Base-by-base conservation (phyloP, 2,113 vertebrate genomes). In the sheep (Ovis aries) region DNA sequence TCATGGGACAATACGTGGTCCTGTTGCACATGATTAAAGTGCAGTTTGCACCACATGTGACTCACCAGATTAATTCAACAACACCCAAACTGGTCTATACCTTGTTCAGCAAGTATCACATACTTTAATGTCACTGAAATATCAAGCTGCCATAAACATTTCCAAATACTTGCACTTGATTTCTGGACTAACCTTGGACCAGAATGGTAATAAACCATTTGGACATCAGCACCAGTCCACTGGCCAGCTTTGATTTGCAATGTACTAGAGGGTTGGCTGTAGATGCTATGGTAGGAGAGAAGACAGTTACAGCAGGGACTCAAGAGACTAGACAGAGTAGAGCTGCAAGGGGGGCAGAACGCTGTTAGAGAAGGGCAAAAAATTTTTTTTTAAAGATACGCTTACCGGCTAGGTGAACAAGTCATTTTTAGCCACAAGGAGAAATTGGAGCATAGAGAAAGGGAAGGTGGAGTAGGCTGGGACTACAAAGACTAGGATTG, bases 11-110 rank as follows among this genome's bases (percentile, higher is more conserved):
- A 45, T 43, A 94, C 59, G 11, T 78, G 7, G 29, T 74, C 81
- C 36, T 62, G 14, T 60, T 91, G n/a, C 29, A 84, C 27, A 5
- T 15, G 27, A 74, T 33, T 64, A 92, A 50, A 71, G 88, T 95
- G 50, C 5, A 52, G 11, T 71, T 94, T 95, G 52, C 8, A 15
- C 17, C 78, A 86, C 33, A 17, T 78, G 23, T 96, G 94, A 97
- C 86, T 98, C 97, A 96, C 59, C 53, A 36, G 11, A 16, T 25
- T 60, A 91, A 94, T 60, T 92, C 96, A 93, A 3, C 89, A 93
- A 74, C 78, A 94, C 86, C 93, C 59, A 40, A 83, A 91, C 81
- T 81, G 87, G 78, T 91, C 81, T 93, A n/a, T 71, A 29, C 67
- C 85, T 94, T 86, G 91, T 91, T 98, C n/a, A 89, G 27, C 71